A percentile compares a stretch with the other conserved stretches of the same genome.
Evolutionary conservation across 2,888 invertebrate species (phyloP).

Genomic region (Platycnemis pennipes): DNA sequence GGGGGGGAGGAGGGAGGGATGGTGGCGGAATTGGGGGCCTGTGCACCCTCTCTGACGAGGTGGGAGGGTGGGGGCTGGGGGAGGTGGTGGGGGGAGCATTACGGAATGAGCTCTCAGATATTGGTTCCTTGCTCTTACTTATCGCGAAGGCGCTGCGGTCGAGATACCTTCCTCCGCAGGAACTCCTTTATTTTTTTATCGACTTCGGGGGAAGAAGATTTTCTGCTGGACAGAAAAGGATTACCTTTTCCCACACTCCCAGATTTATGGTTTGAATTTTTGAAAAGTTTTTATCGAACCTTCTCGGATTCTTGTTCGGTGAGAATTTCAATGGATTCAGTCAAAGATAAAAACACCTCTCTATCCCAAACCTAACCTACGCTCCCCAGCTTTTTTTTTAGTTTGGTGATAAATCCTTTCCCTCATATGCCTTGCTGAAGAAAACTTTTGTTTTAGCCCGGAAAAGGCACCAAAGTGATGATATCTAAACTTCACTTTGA

Average conservation of each 20-base stretch:
- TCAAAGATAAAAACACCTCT: background rate
- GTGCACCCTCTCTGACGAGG: background rate
- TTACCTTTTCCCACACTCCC: constrained; percentile 20
- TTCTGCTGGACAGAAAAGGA: background rate
- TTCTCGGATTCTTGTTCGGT: background rate
- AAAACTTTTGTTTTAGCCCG: background rate
- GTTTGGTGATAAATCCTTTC: background rate
- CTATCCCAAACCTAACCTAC: background rate
- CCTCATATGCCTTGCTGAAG: background rate
- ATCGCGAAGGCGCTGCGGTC: constrained; percentile 7
- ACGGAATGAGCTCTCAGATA: constrained; percentile 1
- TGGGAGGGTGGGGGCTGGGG: background rate
- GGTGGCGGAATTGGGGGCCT: background rate
- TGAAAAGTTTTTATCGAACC: background rate
- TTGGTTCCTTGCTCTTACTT: constrained; percentile 21
- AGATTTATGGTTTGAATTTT: constrained; percentile 27
- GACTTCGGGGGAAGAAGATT: background rate
- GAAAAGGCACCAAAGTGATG: background rate
- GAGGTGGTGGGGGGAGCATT: background rate
- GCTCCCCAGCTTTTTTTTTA: background rate
- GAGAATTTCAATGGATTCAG: background rate
- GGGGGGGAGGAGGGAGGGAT: background rate
- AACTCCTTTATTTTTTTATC: background rate
- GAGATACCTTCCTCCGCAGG: background rate
- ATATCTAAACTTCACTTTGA: no score